These are phyloP conservation scores for Aldabrachelys gigantea DNA, from an alignment of 2,113 vertebrate species.

Conservation along the genomic window DNA sequence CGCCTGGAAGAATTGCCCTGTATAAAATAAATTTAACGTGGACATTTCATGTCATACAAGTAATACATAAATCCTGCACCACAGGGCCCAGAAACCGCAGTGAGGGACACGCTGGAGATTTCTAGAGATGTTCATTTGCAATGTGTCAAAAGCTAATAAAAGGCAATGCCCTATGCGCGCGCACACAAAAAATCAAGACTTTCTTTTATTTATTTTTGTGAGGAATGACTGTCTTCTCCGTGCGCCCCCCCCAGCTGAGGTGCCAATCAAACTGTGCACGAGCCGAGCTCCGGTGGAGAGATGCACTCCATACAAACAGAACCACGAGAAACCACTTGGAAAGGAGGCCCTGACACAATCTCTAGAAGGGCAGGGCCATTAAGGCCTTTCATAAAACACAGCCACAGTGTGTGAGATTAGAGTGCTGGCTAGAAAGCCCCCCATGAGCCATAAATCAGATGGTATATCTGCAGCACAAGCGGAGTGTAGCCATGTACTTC, in stretches of 20 bases:
- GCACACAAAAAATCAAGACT: conserved; percentile 35
- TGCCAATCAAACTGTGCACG: conserved; percentile 70
- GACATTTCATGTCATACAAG: conserved; percentile 45
- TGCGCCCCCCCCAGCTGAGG: conserved; percentile 49
- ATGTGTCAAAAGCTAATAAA: conserved; percentile 69
- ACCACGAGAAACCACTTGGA: conserved; percentile 29
- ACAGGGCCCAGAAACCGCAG: conserved; percentile 17
- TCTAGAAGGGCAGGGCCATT: conserved; percentile 62
- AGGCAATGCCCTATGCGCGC: conserved; percentile 59
- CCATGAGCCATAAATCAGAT: conserved; percentile 68
- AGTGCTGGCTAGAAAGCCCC: conserved; percentile 63
- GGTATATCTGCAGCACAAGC: conserved; percentile 64
- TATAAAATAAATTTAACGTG: conserved; percentile 53
- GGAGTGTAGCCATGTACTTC: conserved; percentile 72
- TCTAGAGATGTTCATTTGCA: conserved; percentile 45
- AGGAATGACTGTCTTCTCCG: conserved; percentile 60
- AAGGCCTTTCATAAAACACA: conserved; percentile 73
- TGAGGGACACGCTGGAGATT: conserved; percentile 14
- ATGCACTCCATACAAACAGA: conserved; percentile 72
- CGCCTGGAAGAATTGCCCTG: conserved; percentile 57
- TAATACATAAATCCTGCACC: conserved; percentile 41
- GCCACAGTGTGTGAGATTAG: conserved; percentile 53
- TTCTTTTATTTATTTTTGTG: background rate
- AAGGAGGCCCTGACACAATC: conserved; percentile 67
- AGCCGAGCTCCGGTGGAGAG: conserved; percentile 67